phyloP scores from a whole-genome alignment of 2,113 vertebrate species.

The Monarcha castaneiventris region DNA sequence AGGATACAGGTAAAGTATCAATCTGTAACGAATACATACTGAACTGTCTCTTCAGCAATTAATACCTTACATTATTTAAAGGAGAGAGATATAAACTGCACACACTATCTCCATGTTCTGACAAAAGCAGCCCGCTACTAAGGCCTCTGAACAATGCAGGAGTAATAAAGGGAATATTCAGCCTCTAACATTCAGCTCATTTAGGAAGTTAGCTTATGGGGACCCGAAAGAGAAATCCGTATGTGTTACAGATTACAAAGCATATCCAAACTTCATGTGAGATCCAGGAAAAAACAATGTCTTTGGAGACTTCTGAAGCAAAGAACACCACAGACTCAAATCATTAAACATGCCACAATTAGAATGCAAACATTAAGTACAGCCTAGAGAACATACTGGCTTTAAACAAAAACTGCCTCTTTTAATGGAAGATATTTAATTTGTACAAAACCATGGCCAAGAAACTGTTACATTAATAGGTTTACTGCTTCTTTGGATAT shows the following conservation, averaged over 20 bases:
- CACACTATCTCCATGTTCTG: background rate
- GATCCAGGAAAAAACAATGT: background rate
- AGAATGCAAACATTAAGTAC: background rate
- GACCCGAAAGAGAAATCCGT: background rate
- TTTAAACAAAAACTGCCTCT: background rate
- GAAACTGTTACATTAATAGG: background rate
- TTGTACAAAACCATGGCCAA: background rate
- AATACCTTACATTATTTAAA: background rate
- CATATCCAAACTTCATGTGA: background rate
- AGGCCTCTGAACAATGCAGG: background rate
- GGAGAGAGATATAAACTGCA: background rate
- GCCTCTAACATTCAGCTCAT: background rate
- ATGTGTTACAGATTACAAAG: background rate
- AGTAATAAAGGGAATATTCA: background rate
- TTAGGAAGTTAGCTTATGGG: background rate
- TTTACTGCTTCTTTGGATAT: background rate
- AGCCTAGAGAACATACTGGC: accelerated
- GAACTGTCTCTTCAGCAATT: background rate
- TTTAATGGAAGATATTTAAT: background rate
- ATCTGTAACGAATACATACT: background rate
- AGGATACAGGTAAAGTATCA: background rate
- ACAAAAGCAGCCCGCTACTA: background rate
- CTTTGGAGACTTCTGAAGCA: background rate
- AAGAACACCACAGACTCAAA: background rate
- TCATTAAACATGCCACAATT: background rate